These are phyloP conservation scores for Drosophila maculinotata DNA, from an alignment of 2,888 invertebrate genomes.

Conservation along the genomic window DNA sequence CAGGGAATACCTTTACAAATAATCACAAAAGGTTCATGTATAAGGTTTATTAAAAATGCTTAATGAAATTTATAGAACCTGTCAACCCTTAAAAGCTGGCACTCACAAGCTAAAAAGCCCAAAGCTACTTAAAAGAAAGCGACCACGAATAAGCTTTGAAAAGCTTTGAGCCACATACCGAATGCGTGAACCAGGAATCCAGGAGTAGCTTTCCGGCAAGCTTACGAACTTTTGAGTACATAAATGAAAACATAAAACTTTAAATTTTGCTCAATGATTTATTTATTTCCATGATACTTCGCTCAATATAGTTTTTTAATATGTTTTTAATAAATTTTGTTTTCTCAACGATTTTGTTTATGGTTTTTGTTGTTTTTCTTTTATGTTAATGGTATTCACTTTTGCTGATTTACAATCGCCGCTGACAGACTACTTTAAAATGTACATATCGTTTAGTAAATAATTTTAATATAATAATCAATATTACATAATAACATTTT, in stretches of 20 bases:
- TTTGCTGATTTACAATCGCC: slow-evolving; percentile 70
- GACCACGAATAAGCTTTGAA: neutral
- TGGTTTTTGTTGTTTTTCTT: slow-evolving; percentile 33
- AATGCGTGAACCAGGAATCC: neutral
- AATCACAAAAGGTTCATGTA: slow-evolving; percentile 13
- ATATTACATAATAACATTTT: slow-evolving; percentile 76
- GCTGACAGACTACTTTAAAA: slow-evolving; percentile 66
- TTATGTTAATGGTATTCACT: slow-evolving; percentile 49
- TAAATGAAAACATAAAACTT: no score
- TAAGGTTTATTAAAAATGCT: neutral
- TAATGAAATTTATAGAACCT: neutral
- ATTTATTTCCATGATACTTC: slow-evolving; percentile 78
- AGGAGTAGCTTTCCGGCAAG: neutral
- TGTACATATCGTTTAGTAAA: slow-evolving; percentile 72
- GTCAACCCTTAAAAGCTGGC: slow-evolving; percentile 4
- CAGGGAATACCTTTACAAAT: slow-evolving; percentile 14
- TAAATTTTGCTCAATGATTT: slow-evolving; percentile 76
- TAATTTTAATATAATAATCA: slow-evolving; percentile 68
- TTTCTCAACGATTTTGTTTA: slow-evolving; percentile 55
- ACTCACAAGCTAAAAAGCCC: neutral
- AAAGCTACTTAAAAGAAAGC: no score
- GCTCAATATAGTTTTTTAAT: slow-evolving; percentile 73
- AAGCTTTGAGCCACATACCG: neutral
- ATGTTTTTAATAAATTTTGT: slow-evolving; percentile 60
- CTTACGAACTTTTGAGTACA: neutral